Evolutionary conservation across 92 coral and sea anemone genomes (phyloP).

Genomic region (Zoanthus sociatus): DNA sequence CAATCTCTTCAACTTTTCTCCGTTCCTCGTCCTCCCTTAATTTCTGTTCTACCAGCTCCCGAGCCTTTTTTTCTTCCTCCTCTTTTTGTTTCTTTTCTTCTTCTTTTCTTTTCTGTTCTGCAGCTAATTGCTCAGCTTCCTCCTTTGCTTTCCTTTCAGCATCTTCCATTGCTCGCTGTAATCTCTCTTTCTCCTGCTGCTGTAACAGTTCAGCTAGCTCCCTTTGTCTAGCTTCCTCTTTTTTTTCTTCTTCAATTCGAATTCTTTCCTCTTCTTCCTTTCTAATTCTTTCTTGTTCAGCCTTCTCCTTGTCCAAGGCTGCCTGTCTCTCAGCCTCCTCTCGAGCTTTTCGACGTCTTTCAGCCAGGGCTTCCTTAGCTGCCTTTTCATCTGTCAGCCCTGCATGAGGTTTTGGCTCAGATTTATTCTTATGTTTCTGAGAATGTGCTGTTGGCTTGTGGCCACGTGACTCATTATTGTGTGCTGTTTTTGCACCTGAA

Average conservation of each 20-base stretch:
- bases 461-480: conserved; percentile 26
- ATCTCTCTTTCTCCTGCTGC: conserved; percentile 87
- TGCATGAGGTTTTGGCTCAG: conserved; percentile 89
- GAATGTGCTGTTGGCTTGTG: conserved; percentile 54
- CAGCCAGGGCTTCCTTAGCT: conserved; percentile 95
- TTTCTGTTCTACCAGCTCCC: conserved; percentile 72
- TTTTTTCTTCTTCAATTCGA: conserved; percentile 88
- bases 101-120: conserved; percentile 83
- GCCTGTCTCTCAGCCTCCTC: conserved; percentile 99
- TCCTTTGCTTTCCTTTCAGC: conserved; percentile 72
- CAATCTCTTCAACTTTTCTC: conserved; percentile 85
- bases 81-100: conserved; percentile 69
- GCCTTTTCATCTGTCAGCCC: conserved; percentile 88
- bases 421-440: conserved; percentile 65
- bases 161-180: conserved; percentile 72
- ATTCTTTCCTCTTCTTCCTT: conserved; percentile 93
- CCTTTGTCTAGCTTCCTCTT: conserved; percentile 84
- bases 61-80: conserved; percentile 79
- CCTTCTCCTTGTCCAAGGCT: conserved; percentile 85
- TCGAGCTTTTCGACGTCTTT: conserved; percentile 89
- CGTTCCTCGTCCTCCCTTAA: conserved; percentile 93
- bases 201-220: conserved; percentile 81
- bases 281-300: conserved; percentile 83
- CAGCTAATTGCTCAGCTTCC: conserved; percentile 80
- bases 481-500: conserved; percentile 36